These are phyloP conservation scores for Odontothrips loti DNA, from an alignment of 2,888 invertebrate genomes.

Conservation along the genomic window DNA sequence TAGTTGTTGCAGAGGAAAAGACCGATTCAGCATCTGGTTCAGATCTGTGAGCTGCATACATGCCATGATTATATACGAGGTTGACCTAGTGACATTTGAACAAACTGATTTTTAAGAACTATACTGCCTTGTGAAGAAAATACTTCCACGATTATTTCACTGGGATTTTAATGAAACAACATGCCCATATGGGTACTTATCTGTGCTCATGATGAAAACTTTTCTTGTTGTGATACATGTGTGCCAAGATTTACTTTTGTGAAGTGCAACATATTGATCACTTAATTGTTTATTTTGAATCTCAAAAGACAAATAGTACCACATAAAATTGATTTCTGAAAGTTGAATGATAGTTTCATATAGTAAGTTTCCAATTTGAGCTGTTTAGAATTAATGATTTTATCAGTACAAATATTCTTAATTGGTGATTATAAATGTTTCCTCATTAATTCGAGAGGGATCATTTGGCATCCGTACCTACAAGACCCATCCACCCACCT, in stretches of 20 bases:
- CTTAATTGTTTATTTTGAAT: too few relatives aligned
- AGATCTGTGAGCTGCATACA: too few relatives aligned
- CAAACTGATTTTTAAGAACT: too few relatives aligned
- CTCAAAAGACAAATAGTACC: too few relatives aligned
- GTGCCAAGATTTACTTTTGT: background rate
- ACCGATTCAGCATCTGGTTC: too few relatives aligned
- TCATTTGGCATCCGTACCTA: background rate
- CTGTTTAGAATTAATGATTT: background rate
- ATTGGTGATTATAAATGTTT: background rate
- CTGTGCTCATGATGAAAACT: background rate
- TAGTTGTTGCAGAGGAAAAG: too few relatives aligned
- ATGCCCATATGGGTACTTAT: background rate
- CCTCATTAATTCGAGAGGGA: background rate
- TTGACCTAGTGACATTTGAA: too few relatives aligned
- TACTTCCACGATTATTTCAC: too few relatives aligned
- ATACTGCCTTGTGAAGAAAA: too few relatives aligned
- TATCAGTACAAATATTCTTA: background rate
- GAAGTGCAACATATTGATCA: too few relatives aligned
- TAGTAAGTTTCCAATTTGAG: background rate
- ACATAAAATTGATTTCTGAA: too few relatives aligned
- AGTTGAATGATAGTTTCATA: background rate
- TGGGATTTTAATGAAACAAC: background rate
- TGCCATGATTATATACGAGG: too few relatives aligned
- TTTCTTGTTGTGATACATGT: background rate
- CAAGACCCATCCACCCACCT: background rate